phyloP scores from a whole-genome alignment of 2,888 invertebrate genomes.

The Taphrorychus bicolor region DNA sequence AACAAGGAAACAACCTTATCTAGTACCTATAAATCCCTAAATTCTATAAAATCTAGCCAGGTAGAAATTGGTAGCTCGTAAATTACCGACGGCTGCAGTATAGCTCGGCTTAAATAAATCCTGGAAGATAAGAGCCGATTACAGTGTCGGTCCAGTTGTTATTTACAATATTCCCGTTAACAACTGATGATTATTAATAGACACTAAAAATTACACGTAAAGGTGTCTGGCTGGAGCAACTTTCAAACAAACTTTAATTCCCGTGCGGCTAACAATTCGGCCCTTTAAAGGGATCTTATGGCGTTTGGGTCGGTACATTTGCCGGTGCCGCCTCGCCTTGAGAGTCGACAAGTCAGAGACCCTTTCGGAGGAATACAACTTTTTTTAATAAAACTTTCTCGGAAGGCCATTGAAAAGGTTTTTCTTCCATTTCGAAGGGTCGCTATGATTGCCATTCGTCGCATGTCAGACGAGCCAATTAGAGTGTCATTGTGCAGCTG shows the following conservation, averaged over 20 bases:
- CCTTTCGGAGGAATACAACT: slow-evolving; percentile 9
- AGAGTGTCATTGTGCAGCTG: background rate
- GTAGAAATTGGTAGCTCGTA: slow-evolving; percentile 8
- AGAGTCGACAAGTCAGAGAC: background rate
- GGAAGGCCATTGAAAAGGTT: slow-evolving; percentile 2
- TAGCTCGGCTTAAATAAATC: background rate
- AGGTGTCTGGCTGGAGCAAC: too few relatives aligned
- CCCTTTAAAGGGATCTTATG: background rate
- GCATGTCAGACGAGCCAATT: background rate
- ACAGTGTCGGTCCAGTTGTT: background rate
- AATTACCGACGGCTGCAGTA: background rate
- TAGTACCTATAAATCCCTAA: slow-evolving; percentile 12
- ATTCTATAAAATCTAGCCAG: slow-evolving; percentile 23
- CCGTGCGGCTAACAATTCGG: background rate
- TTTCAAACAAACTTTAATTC: background rate
- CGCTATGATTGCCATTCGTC: background rate
- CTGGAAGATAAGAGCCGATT: background rate
- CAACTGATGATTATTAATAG: too few relatives aligned
- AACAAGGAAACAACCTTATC: slow-evolving; percentile 1
- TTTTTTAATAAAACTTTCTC: slow-evolving; percentile 21
- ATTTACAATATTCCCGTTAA: too few relatives aligned
- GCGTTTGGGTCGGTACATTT: background rate
- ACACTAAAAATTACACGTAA: too few relatives aligned
- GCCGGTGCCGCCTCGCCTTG: background rate
- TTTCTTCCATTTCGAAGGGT: background rate